These are phyloP conservation scores for Phymastichus coffea DNA, from an alignment of 1,140 invertebrate genomes.

Conservation along the genomic window DNA sequence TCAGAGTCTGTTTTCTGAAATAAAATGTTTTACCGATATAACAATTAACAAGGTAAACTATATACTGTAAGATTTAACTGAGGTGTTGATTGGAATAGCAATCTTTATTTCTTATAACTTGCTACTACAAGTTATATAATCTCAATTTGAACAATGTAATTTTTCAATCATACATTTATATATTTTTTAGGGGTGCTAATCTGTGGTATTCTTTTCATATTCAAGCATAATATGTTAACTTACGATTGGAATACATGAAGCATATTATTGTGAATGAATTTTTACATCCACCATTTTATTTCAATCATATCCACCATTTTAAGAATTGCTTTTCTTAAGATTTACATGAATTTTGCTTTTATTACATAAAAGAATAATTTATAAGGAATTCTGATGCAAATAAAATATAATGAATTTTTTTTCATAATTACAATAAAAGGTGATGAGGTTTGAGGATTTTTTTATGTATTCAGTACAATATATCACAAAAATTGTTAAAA, in stretches of 20 bases:
- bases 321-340: too few relatives aligned
- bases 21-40: conserved; percentile 33
- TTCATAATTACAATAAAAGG: too few relatives aligned
- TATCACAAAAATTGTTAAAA: conserved; percentile 10
- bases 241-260: too few relatives aligned
- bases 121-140: neutral
- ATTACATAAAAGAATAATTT: too few relatives aligned
- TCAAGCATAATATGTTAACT: too few relatives aligned
- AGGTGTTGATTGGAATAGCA: conserved; percentile 44
- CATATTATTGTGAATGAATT: neutral
- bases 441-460: too few relatives aligned
- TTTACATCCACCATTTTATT: conserved; percentile 38
- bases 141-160: neutral
- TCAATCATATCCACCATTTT: conserved; percentile 39
- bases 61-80: neutral
- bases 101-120: neutral
- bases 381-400: too few relatives aligned
- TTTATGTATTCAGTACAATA: conserved; percentile 15
- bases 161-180: too few relatives aligned
- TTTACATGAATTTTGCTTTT: too few relatives aligned
- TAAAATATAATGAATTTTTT: too few relatives aligned
- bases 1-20: conserved; percentile 65
- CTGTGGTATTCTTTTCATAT: too few relatives aligned
- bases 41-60: conserved; percentile 10
- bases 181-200: too few relatives aligned